Base-by-base conservation (phyloP, 1,140 invertebrate genomes). In the Drosophila miranda region DNA sequence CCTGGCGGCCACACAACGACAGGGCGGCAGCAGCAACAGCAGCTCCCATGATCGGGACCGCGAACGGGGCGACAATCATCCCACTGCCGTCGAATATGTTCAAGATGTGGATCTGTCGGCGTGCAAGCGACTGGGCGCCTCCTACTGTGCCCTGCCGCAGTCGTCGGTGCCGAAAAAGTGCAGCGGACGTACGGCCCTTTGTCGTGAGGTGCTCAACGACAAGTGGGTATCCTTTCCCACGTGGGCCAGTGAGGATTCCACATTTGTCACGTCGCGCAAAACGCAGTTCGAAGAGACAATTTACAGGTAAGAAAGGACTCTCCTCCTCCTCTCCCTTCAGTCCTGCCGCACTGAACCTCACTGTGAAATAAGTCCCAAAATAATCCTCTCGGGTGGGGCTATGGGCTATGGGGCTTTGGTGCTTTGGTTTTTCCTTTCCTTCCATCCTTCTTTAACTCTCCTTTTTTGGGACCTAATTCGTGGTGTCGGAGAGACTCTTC, bases 161-260 rank as follows among this genome's bases (percentile, higher is more conserved):
- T 94, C 94, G 26, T 96, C 95, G 72, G 93, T 95, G n/a, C 95
- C 96, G 45, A 95, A 97, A 1, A 96, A 96, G 77, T 99, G 98
- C 91, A 96, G 96, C 34, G 98, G 98, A 2, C 93, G 98, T 53
- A 98, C 97, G 2, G 91, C 94, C 26, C 92, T 99, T 0, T 99
- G 98, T 91, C 94, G 95, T 61, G 97, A 99, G 92, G 98, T 99
- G 21, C 92, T 99, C 1, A 99, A 99, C 91, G 98, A 99, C 89
- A 98, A 97, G 6, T 99, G 98, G 98, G 98, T 99, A 0, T 99
- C 98, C 1, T 99, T 99, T 90, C 98, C 99, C 0, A 98, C 98
- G 0, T 99, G 98, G 98, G 90, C 90, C 11, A 99, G 98, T 6
- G 99, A 99, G 91, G 98, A 99, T 86, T 98, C 98, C 6, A 98